Conservation (phyloP, 2,113 vertebrate species). For the Pedetes capensis region DNA sequence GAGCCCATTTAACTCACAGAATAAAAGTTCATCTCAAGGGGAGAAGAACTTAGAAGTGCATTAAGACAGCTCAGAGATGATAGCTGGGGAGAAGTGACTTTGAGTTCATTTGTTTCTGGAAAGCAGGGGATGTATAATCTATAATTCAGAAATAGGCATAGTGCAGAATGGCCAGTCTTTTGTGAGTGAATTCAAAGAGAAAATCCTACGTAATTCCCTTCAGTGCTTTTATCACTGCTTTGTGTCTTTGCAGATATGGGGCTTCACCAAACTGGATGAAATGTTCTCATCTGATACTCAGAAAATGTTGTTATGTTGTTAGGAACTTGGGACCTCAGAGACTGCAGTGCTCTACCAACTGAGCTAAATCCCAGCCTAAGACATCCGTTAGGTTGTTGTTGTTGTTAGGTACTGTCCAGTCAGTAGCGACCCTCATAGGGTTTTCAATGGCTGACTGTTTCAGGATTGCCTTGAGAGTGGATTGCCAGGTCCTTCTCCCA, state of each 20-base stretch:
- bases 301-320: no score
- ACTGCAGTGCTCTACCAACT: no score
- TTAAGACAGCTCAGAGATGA: background rate
- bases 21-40: background rate
- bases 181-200: background rate
- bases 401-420: no score
- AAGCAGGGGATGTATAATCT: background rate
- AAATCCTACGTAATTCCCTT: background rate
- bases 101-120: background rate
- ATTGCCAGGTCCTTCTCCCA: no score
- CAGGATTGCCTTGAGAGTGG: no score
- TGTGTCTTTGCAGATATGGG: background rate
- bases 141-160: no score
- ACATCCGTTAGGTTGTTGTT: no score
- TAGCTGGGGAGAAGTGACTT: background rate
- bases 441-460: no score
- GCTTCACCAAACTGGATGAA: background rate
- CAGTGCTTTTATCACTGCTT: background rate
- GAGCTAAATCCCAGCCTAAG: no score
- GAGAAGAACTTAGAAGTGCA: background rate
- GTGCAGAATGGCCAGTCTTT: background rate
- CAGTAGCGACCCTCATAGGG: no score
- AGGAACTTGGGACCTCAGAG: no score
- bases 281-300: background rate
- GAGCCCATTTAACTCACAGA: background rate